Evolutionary conservation across 2,113 vertebrate genomes (phyloP), one percentile per base, ranked within the genome.

Genomic region (Festucalex cinctus): DNA sequence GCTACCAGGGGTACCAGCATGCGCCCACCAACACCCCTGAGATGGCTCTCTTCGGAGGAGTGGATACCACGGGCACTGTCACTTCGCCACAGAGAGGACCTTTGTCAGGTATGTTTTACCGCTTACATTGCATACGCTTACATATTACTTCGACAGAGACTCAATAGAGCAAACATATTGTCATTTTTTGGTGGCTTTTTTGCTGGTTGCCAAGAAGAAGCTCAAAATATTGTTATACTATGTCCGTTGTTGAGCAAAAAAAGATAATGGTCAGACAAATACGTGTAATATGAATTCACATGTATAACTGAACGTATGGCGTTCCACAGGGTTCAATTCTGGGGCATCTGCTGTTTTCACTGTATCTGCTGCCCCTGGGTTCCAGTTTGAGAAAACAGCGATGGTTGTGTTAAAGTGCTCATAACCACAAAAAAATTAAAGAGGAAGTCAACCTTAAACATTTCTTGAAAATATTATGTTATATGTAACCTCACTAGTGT

Each of bases 1-100:
- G 90, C 64, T 90, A 84, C 81, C 85, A 91, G 14, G 85, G 92
- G 70, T 86, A 88, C 66, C 86, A 88, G 48, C 85, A 81, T 0
- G 86, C 84, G 61, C 89, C 89, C 0, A 93, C 91, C 16, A 86
- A 93, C 54, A 87, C 89, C 3, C 90, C 94, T 0, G 90, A 92
- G 70, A 90, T 1, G 88, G 93, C 78, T 77, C 93, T 95, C 35
- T 98, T 98, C 0, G 96, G 96, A 3, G 96, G 96, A 28, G 94
- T 96, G 78, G 89, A 95, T 91, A 89, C 93, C 90, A 63, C 93
- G 43, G 0, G 93, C 89, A 0, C 91, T 43, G 65, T 96, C 89
- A 95, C 93, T 6, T 94, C 95, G 0, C 95, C 94, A 0, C 94
- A 96, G 74, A 92, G 95, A 48, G 91, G 89, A 63, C 87, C 85